Base-by-base conservation (phyloP, 2,888 invertebrate species). In the Drosophila sordidapex region DNA sequence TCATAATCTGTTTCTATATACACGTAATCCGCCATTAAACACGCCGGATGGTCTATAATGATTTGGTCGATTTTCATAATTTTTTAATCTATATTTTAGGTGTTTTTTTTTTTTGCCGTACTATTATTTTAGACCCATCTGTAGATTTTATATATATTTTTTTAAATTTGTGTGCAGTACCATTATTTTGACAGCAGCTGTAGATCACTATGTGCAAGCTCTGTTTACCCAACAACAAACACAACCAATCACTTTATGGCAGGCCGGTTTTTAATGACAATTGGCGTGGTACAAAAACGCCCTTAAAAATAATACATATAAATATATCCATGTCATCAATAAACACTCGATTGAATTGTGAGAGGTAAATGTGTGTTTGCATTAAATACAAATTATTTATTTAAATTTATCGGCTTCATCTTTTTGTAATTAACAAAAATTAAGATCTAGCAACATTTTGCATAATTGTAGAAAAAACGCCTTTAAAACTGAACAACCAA, bases 241-340 rank as follows among this genome's bases (percentile, higher is more conserved):
- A 38, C 66, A 68, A 35, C 31, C 35, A 52, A 62, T 67, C 51
- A 49, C 25, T 57, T 60, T 35, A 27, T 52, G 35, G 54, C 57
- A 54, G 58, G 43, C 64, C 57, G 25, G 46, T 57, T 58, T 77
- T 63, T 53, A 58, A 75, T 75, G 70, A 75, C 76, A 65, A 43
- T 33, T 46, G 18, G 48, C 57, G 51, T 77, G 52, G 51, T 59
- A 36, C 10, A 15, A 13, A 62, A 59, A 61, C 61, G 61, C 76
- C 70, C 69, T 51, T 43, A 58, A 62, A 59, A 46, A 18, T 46
- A 46, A 46, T 25, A 46, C 4, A 21, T 25, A 46, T 25, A 25
- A 25, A 46, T 25, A 21, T 11, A 11, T 43, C 21, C 43, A 11
- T 11, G 5, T 43, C 43, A 21, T 11, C 43, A 43, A 43, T 21